A percentile compares a stretch with the other conserved stretches of the same genome.
These are phyloP conservation scores for Momotus momota DNA, from an alignment of 2,797 vertebrate genomes.

Conservation along the genomic window DNA sequence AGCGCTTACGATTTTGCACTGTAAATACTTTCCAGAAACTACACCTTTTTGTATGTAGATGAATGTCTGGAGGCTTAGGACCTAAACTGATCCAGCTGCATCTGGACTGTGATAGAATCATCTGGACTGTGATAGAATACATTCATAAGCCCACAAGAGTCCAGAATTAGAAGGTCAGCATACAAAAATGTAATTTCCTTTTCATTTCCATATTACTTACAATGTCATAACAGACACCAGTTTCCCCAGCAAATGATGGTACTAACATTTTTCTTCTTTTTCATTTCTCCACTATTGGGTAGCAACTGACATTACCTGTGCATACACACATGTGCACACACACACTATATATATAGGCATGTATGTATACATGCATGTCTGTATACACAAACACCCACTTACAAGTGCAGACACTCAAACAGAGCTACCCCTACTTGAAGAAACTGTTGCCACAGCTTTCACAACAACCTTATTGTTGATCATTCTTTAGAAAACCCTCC, in stretches of 20 bases:
- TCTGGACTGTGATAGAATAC: background rate
- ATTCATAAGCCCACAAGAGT: rapidly evolving
- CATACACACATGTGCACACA: rapidly evolving
- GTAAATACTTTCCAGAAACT: background rate
- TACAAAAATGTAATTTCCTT: background rate
- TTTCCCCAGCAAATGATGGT: background rate
- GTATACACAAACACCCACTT: background rate
- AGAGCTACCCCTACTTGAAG: background rate
- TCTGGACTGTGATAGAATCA: too few species aligned
- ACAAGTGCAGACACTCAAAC: background rate
- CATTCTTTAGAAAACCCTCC: background rate
- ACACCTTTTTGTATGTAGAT: rapidly evolving
- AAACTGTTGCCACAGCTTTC: background rate
- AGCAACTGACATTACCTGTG: background rate
- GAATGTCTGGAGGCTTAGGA: background rate
- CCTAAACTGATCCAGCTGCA: background rate
- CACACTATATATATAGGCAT: background rate
- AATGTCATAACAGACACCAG: background rate
- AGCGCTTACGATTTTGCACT: background rate
- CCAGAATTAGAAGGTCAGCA: background rate
- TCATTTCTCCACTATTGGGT: background rate
- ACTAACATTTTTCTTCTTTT: background rate
- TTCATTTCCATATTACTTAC: rapidly evolving
- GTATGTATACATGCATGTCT: rapidly evolving
- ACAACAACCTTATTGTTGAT: background rate